Evolutionary conservation across 2,888 invertebrate species (phyloP).

Genomic region (Yponomeuta plumbellus): DNA sequence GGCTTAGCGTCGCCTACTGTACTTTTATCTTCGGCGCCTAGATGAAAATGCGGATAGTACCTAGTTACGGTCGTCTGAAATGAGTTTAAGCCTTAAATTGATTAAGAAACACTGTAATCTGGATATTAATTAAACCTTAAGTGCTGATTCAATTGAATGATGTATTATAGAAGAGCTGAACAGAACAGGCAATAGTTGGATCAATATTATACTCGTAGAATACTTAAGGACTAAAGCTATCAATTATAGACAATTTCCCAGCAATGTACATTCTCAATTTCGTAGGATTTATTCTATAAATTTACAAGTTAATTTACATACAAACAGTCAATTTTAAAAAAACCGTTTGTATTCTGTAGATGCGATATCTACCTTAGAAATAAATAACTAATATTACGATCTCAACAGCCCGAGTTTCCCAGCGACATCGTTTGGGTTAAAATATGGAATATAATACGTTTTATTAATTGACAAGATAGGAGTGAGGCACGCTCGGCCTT

Average conservation of each 20-base stretch:
- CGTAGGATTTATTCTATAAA: no score
- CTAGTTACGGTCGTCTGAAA: neutral
- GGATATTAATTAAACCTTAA: neutral
- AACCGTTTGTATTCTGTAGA: no score
- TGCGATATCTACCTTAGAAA: no score
- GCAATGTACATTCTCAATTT: no score
- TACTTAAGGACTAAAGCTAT: no score
- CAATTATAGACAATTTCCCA: no score
- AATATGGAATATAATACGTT: constrained; percentile 9
- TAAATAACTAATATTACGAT: no score
- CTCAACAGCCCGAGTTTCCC: neutral
- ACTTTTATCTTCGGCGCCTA: neutral
- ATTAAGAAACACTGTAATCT: neutral
- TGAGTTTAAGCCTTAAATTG: neutral
- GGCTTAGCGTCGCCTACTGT: neutral
- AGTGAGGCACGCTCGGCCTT: constrained; percentile 1
- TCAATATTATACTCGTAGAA: no score
- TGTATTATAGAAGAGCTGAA: no score
- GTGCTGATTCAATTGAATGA: neutral
- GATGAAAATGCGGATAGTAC: neutral
- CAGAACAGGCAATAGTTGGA: no score
- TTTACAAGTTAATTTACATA: no score
- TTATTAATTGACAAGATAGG: constrained; percentile 15
- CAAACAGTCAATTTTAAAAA: no score
- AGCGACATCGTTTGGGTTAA: neutral